Evolutionary conservation across 64 coral and sea anemone genomes (phyloP).

Genomic region (Dendronephthya gigantea): DNA sequence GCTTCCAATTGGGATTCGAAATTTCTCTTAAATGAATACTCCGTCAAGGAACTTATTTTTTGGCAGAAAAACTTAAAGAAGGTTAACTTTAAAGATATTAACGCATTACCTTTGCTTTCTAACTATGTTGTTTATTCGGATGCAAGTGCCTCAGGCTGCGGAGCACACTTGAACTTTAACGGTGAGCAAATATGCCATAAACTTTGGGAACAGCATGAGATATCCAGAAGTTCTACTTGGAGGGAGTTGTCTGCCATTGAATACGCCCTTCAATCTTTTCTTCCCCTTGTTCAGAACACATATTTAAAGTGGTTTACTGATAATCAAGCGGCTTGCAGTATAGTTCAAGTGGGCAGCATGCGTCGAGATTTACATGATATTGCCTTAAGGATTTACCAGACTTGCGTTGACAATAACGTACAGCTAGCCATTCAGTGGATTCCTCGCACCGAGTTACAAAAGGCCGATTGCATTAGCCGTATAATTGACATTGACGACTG

Average conservation of each 20-base stretch:
- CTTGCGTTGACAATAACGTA: no score
- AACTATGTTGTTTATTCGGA: slow-evolving; percentile 38
- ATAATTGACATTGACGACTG: slow-evolving; percentile 48
- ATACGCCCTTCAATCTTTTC: slow-evolving; percentile 25
- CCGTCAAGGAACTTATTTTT: neutral
- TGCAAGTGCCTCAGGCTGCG: slow-evolving; percentile 24
- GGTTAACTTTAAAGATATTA: neutral
- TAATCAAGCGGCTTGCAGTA: no score
- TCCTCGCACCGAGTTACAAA: slow-evolving; percentile 35
- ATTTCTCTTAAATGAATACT: neutral
- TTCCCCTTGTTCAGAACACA: neutral
- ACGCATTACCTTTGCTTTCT: no score
- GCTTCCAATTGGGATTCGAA: neutral
- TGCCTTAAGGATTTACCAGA: no score
- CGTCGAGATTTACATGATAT: no score
- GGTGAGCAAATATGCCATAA: slow-evolving; percentile 34
- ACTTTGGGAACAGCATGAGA: slow-evolving; percentile 29
- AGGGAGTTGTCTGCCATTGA: slow-evolving; percentile 31
- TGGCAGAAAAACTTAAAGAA: neutral
- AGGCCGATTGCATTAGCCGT: no score
- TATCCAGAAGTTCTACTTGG: slow-evolving; percentile 25
- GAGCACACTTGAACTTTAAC: slow-evolving; percentile 21
- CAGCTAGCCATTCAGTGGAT: slow-evolving; percentile 50
- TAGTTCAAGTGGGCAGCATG: no score
- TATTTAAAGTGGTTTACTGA: no score